These are phyloP conservation scores for Agrypnia vestita DNA, from an alignment of 1,140 invertebrate genomes.

Conservation along the genomic window DNA sequence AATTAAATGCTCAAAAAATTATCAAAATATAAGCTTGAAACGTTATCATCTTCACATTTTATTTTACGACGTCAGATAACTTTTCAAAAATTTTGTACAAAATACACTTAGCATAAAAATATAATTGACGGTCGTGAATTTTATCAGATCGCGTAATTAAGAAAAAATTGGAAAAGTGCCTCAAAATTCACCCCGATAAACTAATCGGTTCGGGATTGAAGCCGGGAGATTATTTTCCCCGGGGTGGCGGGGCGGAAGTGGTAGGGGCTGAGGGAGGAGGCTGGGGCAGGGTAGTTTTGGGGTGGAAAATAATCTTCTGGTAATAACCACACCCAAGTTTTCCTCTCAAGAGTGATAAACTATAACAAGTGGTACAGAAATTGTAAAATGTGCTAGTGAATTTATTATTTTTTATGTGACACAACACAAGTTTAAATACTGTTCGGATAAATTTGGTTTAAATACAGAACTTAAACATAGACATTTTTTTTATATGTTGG, in stretches of 20 bases:
- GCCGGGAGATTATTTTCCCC: background rate
- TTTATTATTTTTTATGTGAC: too few relatives aligned
- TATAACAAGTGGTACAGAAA: background rate
- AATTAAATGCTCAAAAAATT: too few relatives aligned
- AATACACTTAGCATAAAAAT: too few relatives aligned
- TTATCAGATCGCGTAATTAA: background rate
- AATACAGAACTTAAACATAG: too few relatives aligned
- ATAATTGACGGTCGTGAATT: background rate
- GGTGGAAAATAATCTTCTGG: background rate
- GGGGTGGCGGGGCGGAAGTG: background rate
- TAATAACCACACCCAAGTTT: background rate
- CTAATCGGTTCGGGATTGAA: conserved; percentile 1
- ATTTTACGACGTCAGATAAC: too few relatives aligned
- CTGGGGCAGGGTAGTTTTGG: background rate
- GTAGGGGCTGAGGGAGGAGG: background rate
- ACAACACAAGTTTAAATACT: too few relatives aligned
- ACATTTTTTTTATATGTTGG: too few relatives aligned
- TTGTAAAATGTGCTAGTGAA: too few relatives aligned
- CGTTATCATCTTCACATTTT: too few relatives aligned
- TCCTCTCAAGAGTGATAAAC: background rate
- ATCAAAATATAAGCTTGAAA: too few relatives aligned
- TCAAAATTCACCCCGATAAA: conserved; percentile 3
- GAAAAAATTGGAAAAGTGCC: background rate
- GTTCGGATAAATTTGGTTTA: too few relatives aligned
- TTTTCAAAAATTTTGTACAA: too few relatives aligned